Percentiles rank a stretch among this genome's conserved stretches.
Conservation (phyloP, 2,113 vertebrate species). For the Fregetta grallaria region DNA sequence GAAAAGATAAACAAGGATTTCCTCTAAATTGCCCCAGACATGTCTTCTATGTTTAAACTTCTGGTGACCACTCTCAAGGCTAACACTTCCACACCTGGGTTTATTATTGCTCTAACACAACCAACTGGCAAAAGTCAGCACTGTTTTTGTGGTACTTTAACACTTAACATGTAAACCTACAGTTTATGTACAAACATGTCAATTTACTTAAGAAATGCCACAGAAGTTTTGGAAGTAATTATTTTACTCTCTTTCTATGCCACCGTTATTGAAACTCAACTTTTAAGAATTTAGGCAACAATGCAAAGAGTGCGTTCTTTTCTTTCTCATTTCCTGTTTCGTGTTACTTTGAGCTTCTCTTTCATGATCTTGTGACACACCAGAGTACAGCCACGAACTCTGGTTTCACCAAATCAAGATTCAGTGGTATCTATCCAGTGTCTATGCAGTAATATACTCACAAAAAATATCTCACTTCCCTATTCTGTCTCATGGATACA, state of each 20-base stretch:
- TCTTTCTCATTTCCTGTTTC: not conserved
- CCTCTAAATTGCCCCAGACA: not conserved
- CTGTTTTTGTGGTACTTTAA: not conserved
- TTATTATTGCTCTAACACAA: not conserved
- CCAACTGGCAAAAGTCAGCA: not conserved
- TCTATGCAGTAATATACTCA: not conserved
- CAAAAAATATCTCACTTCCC: not conserved
- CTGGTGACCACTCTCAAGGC: not conserved
- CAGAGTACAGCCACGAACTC: not conserved
- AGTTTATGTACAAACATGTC: not conserved
- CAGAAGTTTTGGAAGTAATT: not conserved
- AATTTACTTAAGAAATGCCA: not conserved
- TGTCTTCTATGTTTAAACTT: not conserved
- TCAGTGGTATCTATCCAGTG: not conserved
- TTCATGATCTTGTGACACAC: not conserved
- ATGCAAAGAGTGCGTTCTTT: rapidly evolving
- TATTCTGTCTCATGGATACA: not conserved
- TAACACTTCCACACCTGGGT: not conserved
- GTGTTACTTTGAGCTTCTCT: not conserved
- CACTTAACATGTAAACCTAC: not conserved
- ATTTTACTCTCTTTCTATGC: not conserved
- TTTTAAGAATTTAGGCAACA: not conserved
- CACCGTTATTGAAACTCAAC: not conserved
- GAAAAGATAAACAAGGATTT: not conserved
- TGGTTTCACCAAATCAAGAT: not conserved